Conservation (phyloP, 2,113 vertebrate species). For the Centropus bengalensis region DNA sequence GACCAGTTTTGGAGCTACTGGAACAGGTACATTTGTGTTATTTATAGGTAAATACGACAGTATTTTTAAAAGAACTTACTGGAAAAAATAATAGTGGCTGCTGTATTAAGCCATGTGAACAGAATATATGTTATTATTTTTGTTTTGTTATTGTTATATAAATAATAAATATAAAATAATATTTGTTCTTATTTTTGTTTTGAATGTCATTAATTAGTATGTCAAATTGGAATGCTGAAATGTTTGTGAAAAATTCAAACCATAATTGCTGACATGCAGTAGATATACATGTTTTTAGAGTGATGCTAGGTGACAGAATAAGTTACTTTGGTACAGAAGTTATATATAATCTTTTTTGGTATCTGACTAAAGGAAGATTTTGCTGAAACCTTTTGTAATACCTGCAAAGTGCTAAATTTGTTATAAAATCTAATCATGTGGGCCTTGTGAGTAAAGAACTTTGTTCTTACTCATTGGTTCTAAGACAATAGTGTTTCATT, state of each 20-base stretch:
- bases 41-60: constrained; percentile 36
- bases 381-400: background rate
- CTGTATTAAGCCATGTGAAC: constrained; percentile 46
- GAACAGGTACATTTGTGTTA: constrained; percentile 87
- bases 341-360: background rate
- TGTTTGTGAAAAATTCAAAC: constrained; percentile 2
- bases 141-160: no score
- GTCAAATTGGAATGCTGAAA: background rate
- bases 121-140: constrained; percentile 25
- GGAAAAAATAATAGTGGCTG: constrained; percentile 13
- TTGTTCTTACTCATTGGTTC: background rate
- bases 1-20: constrained; percentile 99
- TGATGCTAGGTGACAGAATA: background rate
- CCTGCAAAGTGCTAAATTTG: background rate
- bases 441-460: background rate
- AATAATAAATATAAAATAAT: no score
- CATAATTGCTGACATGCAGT: background rate
- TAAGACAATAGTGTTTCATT: background rate
- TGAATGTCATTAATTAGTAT: constrained; percentile 2
- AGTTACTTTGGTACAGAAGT: background rate
- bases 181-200: constrained; percentile 28
- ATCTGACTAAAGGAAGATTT: background rate
- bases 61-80: constrained; percentile 52
- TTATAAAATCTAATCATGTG: background rate
- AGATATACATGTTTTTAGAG: background rate